Conservation (phyloP, 53 echinoderm and acorn worm species). For the Luidia sarsii region DNA sequence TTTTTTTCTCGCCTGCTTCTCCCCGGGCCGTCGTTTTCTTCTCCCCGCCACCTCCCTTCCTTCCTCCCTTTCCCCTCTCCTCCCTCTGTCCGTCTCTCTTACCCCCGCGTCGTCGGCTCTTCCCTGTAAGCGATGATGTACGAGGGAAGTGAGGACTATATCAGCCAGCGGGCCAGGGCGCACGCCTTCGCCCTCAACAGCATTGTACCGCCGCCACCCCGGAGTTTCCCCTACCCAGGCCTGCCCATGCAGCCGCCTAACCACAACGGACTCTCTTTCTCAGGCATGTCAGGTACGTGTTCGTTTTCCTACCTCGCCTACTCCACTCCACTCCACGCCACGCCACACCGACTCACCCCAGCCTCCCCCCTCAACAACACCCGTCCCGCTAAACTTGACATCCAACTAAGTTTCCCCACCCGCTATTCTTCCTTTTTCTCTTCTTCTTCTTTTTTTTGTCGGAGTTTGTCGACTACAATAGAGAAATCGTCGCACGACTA, state of each 20-base stretch:
- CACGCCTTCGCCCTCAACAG: constrained; percentile 98
- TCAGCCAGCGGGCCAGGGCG: constrained; percentile 92
- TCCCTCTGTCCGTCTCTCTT: constrained; percentile 49
- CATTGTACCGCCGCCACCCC: constrained; percentile 97
- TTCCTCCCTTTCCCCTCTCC: constrained; percentile 35
- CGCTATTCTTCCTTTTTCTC: constrained; percentile 20
- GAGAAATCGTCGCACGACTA: too few species aligned
- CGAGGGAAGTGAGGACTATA: constrained; percentile 93
- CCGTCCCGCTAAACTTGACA: background rate
- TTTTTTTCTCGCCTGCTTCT: constrained; percentile 47
- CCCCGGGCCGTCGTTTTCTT: constrained; percentile 52
- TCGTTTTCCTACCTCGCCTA: background rate
- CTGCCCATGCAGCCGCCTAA: constrained; percentile 91
- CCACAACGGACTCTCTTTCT: constrained; percentile 83
- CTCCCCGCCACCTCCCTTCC: constrained; percentile 40
- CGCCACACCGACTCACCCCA: background rate
- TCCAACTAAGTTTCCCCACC: too few species aligned
- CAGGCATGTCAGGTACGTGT: constrained; percentile 70
- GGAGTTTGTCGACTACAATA: too few species aligned
- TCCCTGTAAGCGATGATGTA: constrained; percentile 84
- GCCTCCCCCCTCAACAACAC: background rate
- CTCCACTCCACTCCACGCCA: background rate
- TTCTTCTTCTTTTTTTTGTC: constrained; percentile 5
- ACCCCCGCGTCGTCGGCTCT: constrained; percentile 47
- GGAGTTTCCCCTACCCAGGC: constrained; percentile 95